Percentiles rank a stretch among this genome's conserved stretches.
These are phyloP conservation scores for Protonibea diacanthus DNA, from an alignment of 2,797 vertebrate genomes.

Conservation along the genomic window DNA sequence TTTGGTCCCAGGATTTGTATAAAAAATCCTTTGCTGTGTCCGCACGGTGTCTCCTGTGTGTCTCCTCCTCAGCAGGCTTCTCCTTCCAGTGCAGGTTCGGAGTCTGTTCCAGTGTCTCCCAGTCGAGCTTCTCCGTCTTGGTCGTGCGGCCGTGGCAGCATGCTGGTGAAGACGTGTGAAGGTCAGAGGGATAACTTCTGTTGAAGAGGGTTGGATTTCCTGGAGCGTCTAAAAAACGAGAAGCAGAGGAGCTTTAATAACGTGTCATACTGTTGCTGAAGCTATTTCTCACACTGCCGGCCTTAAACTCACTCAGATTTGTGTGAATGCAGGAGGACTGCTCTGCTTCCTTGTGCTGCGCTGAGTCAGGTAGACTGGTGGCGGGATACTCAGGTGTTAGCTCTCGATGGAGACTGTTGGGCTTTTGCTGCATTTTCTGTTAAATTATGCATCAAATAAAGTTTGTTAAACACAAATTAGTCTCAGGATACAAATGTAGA, in stretches of 20 bases:
- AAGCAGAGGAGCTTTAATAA: slow-evolving; percentile 1
- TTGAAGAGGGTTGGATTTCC: not conserved
- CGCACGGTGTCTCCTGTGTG: slow-evolving; percentile 1
- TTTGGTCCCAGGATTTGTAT: slow-evolving; percentile 37
- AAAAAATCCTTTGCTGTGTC: slow-evolving; percentile 24
- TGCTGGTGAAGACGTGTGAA: slow-evolving; percentile 19
- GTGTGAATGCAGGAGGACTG: not conserved
- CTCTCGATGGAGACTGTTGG: not conserved
- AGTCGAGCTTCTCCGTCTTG: slow-evolving; percentile 34
- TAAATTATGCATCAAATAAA: slow-evolving; percentile 9
- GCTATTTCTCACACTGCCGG: not conserved
- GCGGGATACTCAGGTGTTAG: slow-evolving; percentile 1
- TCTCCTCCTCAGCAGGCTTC: slow-evolving; percentile 41
- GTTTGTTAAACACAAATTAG: not conserved
- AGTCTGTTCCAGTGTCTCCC: slow-evolving; percentile 27
- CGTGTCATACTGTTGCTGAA: not conserved
- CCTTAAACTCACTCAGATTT: slow-evolving; percentile 40
- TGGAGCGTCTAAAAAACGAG: slow-evolving; percentile 24
- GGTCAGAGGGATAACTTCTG: slow-evolving; percentile 1
- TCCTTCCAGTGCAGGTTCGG: slow-evolving; percentile 26
- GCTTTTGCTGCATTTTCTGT: slow-evolving; percentile 57
- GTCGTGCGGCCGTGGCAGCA: not conserved
- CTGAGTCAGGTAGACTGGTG: not conserved
- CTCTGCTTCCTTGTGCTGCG: slow-evolving; percentile 8
- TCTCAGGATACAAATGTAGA: not conserved